These are phyloP conservation scores for Linnaemya vulpina DNA, from an alignment of 2,888 invertebrate genomes.

Conservation along the genomic window DNA sequence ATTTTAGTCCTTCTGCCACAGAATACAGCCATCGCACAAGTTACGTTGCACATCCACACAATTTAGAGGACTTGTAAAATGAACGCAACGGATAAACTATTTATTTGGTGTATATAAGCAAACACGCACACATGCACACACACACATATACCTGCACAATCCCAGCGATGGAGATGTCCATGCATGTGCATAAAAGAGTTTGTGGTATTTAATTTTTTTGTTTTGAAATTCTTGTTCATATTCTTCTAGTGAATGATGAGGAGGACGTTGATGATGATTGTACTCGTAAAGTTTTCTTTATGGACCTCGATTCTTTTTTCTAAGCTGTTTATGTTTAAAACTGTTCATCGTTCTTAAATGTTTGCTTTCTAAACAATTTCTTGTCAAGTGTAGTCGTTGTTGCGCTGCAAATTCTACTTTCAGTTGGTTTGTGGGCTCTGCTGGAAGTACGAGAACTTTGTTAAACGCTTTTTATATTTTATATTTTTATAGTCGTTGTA, in stretches of 20 bases:
- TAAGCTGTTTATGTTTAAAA: background rate
- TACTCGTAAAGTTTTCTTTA: background rate
- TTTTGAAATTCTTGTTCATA: background rate
- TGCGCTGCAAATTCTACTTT: background rate
- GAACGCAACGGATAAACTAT: background rate
- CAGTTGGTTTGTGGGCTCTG: background rate
- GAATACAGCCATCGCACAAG: background rate
- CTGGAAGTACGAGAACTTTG: background rate
- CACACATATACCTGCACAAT: background rate
- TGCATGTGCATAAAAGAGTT: background rate
- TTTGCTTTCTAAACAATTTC: slow-evolving; percentile 33
- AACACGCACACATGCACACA: background rate
- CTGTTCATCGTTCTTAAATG: slow-evolving; percentile 1
- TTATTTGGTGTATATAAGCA: slow-evolving; percentile 20
- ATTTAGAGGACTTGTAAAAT: background rate
- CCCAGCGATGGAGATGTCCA: background rate
- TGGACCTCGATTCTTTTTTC: background rate
- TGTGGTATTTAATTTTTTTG: background rate
- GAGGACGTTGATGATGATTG: background rate
- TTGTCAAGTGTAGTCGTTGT: slow-evolving; percentile 6
- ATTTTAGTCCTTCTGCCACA: background rate
- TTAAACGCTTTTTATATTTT: background rate
- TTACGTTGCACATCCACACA: background rate
- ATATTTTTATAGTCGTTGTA: slow-evolving; percentile 1
- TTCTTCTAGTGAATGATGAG: background rate